A percentile compares a stretch with the other conserved stretches of the same genome.
phyloP scores from a whole-genome alignment of 2,888 invertebrate species.

The Andrena marginata region DNA sequence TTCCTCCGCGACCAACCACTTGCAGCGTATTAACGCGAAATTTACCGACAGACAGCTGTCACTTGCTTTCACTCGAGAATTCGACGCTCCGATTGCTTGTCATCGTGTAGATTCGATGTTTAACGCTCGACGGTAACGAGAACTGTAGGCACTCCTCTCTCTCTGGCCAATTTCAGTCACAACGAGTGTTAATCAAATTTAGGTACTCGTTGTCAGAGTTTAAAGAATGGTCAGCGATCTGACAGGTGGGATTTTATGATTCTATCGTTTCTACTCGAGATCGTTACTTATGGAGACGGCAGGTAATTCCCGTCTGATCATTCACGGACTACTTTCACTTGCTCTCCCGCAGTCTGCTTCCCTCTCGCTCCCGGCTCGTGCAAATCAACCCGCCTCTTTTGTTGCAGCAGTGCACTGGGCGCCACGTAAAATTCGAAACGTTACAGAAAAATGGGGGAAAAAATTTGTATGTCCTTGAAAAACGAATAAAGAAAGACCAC shows the following conservation, averaged over 20 bases:
- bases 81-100: constrained; percentile 25
- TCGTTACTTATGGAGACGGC: too few relatives aligned
- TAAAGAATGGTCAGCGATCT: neutral
- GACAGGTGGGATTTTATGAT: neutral
- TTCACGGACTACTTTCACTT: too few relatives aligned
- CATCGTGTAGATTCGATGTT: constrained; percentile 44
- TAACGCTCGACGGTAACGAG: constrained; percentile 28
- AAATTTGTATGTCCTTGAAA: too few relatives aligned
- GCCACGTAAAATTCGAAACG: too few relatives aligned
- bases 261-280: neutral
- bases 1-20: constrained; percentile 23
- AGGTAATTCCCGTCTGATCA: too few relatives aligned
- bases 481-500: too few relatives aligned
- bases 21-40: constrained; percentile 35
- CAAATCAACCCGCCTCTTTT: too few relatives aligned
- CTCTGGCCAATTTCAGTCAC: constrained; percentile 30
- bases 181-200: neutral
- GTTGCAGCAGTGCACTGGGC: too few relatives aligned
- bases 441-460: too few relatives aligned
- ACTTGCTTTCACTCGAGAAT: constrained; percentile 35
- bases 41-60: constrained; percentile 48
- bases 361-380: too few relatives aligned
- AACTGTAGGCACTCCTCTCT: neutral
- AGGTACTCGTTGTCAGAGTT: neutral
- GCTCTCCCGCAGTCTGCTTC: too few relatives aligned